Evolutionary conservation across 1,140 invertebrate species (phyloP).

Genomic region (Anoplolepis gracilipes): DNA sequence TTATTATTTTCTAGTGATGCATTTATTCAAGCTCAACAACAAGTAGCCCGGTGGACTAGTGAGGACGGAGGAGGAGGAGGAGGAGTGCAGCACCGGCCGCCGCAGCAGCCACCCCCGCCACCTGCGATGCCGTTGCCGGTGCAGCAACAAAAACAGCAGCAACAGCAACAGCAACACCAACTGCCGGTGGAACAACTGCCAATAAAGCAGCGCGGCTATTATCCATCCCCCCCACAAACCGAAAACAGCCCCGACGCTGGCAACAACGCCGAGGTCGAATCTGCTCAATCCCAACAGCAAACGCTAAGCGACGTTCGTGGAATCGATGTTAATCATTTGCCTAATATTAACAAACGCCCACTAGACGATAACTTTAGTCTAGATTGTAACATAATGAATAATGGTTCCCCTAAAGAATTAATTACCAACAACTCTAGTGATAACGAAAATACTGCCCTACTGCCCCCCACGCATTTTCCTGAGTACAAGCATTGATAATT

Average conservation of each 20-base stretch:
- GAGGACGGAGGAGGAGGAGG: conserved; percentile 89
- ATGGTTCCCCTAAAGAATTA: conserved; percentile 82
- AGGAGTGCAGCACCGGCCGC: conserved; percentile 87
- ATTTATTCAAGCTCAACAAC: conserved; percentile 97
- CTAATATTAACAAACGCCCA: conserved; percentile 83
- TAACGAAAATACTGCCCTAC: conserved; percentile 85
- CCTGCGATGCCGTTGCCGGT: conserved; percentile 81
- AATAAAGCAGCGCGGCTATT: conserved; percentile 80
- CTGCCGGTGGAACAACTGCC: conserved; percentile 74
- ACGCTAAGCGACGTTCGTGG: conserved; percentile 79
- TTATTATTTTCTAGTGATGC: conserved; percentile 96
- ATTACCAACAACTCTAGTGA: conserved; percentile 84
- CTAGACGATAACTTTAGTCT: conserved; percentile 84
- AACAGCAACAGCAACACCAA: conserved; percentile 69
- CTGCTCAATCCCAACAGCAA: conserved; percentile 83
- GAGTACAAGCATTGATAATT: conserved; percentile 86
- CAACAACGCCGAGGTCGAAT: conserved; percentile 77
- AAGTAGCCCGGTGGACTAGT: conserved; percentile 96
- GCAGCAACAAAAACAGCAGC: conserved; percentile 55
- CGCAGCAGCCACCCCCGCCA: conserved; percentile 80
- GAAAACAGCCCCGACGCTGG: conserved; percentile 75
- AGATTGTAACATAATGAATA: conserved; percentile 85
- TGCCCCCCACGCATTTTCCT: conserved; percentile 85
- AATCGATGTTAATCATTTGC: conserved; percentile 83
- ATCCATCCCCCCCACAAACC: conserved; percentile 80